A percentile compares a stretch with the other conserved stretches of the same genome.
These are phyloP conservation scores for Temnothorax curvispinosus DNA, from an alignment of 1,140 invertebrate species.

Conservation along the genomic window DNA sequence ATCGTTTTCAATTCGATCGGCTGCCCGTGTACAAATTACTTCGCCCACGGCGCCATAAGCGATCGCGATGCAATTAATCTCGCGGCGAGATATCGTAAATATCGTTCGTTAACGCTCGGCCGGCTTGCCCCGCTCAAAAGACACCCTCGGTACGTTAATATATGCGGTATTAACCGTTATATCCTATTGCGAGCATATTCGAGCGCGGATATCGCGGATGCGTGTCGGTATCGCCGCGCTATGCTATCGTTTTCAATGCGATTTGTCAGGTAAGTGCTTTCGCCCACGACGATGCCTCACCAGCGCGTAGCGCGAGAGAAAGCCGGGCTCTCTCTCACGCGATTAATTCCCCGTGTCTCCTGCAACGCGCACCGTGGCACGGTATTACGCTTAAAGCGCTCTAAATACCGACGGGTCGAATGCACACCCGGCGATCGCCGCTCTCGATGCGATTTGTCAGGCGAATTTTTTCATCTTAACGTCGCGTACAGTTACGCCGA, in stretches of 20 bases:
- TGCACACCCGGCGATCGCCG: not conserved
- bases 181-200: slow-evolving; percentile 10
- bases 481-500: slow-evolving; percentile 4
- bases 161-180: slow-evolving; percentile 44
- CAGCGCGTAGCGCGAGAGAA: not conserved
- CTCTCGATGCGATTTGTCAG: slow-evolving; percentile 11
- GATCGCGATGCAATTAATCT: slow-evolving; percentile 35
- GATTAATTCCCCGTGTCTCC: slow-evolving; percentile 57
- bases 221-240: slow-evolving; percentile 12
- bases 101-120: slow-evolving; percentile 43
- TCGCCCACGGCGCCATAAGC: slow-evolving; percentile 25
- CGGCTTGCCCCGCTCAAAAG: slow-evolving; percentile 21
- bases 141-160: slow-evolving; percentile 22
- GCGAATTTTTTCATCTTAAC: not conserved
- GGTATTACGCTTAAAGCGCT: slow-evolving; percentile 32
- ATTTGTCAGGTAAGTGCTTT: slow-evolving; percentile 52
- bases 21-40: slow-evolving; percentile 39
- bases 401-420: slow-evolving; percentile 26
- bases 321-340: slow-evolving; percentile 16
- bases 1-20: slow-evolving; percentile 63
- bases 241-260: slow-evolving; percentile 37
- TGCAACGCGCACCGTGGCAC: not conserved
- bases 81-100: slow-evolving; percentile 45
- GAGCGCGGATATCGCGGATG: slow-evolving; percentile 16
- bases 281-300: slow-evolving; percentile 28